Evolutionary conservation across 2,113 vertebrate genomes (phyloP), one percentile per base, ranked within the genome.

Genomic region (Tachysurus vachellii): DNA sequence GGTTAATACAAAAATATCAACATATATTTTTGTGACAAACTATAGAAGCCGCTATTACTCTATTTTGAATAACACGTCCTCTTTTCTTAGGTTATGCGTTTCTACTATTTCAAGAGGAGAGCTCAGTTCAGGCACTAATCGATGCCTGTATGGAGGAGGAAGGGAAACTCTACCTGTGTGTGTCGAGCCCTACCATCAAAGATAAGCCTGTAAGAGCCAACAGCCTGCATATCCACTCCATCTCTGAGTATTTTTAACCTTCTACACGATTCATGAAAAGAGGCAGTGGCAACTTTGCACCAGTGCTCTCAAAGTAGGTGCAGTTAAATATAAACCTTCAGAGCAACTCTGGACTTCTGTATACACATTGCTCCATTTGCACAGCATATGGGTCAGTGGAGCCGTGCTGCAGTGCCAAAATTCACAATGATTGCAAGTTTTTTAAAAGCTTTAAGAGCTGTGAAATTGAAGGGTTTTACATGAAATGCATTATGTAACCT

Each of bases 121-220:
- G 98, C 93, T 99, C 98, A 82, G 98, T 99, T 53, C 98, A 99
- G 94, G 97, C 98, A 87, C 96, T 99, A 92, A 99, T 99, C 86
- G 98, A 99, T 83, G 97, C 98, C 0, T 99, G 98, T 83, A 99
- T 99, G 94, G 97, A 99, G 93, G 98, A 99, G 91, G 98, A 99
- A 79, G 97, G 97, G 83, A 99, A 99, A 89, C 97, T 99, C 83
- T 99, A 99, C 94, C 95, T 99, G 84, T 99, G 98, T 92, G 98
- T 99, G 76, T 99, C 98, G 84, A 99, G 98, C 90, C 98, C 98
- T 89, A 99, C 98, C 88, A 99, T 99, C 94, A 99, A 99, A 96
- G 98, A 99, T 93, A 99, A 99, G 91, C 98, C 98, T 66, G 98
- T 99, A 93, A 95, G 98, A 95, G 11, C 19, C 61, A 64, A 23